Base-by-base conservation (phyloP, 2,888 invertebrate genomes). In the Nemapogon koenigi region DNA sequence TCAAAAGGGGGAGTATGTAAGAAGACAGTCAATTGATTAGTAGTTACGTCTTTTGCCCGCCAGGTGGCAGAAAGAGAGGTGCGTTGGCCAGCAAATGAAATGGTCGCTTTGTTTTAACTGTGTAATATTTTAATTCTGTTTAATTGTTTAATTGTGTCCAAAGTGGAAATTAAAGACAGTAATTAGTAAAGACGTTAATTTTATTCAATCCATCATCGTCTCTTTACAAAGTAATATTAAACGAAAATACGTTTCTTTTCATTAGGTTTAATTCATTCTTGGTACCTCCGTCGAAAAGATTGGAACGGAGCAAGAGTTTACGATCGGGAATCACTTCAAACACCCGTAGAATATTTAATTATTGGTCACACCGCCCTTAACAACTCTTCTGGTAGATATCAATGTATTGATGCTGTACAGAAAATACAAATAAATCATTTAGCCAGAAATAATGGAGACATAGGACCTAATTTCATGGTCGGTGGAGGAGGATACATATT, bases 221-320 rank as follows among this genome's bases (percentile, higher is more conserved):
- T n/a, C n/a, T n/a, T n/a, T n/a, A n/a, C n/a, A n/a, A n/a, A n/a
- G n/a, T n/a, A n/a, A n/a, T n/a, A n/a, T n/a, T n/a, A n/a, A n/a
- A n/a, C n/a, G n/a, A n/a, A n/a, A n/a, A n/a, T n/a, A n/a, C n/a
- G 22, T 35, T 16, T 16, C 3, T 25, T 35, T 19, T 18, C 33
- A 7, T 18, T 35, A 75, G 75, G 61, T 66, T 43, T 75, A 45
- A 58, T 62, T 37, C 62, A 60, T 45, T 40, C 54, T 14, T 78
- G 78, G 78, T 76, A 67, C 55, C 55, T 73, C 41, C 65, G 70
- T 2, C 68, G 75, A 3, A 59, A 43, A 15, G 65, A 71, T 39
- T 76, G 75, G 75, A 67, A 70, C 45, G 71, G 76, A n/a, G 53
- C 66, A 57, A 54, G 55, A 1, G 46, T 58, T 0, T 66, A 67